Evolutionary conservation across 2,797 vertebrate species (phyloP).

Genomic region (Sarcophilus harrisii): DNA sequence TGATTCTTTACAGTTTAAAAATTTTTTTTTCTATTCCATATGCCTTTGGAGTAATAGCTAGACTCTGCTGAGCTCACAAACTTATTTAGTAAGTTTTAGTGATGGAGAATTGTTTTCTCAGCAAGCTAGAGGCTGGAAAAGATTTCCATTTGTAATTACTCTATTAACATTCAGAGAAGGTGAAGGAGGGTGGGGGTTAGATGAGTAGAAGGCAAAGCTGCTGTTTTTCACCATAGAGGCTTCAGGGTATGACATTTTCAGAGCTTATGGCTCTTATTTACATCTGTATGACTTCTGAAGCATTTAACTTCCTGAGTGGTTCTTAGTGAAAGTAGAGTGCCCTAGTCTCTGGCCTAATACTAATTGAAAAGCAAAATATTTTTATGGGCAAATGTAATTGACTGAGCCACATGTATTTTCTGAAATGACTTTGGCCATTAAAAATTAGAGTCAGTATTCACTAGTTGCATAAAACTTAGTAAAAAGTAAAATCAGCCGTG

Average conservation of each 20-base stretch:
- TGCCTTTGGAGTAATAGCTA: not conserved
- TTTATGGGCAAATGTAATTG: not conserved
- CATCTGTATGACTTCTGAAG: not conserved
- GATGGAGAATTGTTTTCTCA: not conserved
- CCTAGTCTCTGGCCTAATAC: not conserved
- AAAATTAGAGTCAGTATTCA: not conserved
- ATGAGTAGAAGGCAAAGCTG: not conserved
- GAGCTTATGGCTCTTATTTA: not conserved
- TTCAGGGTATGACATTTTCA: not conserved
- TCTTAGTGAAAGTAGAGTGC: not conserved
- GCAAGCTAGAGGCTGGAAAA: not conserved
- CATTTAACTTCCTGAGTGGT: not conserved
- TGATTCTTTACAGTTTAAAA: not conserved
- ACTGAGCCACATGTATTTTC: not conserved
- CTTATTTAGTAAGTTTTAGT: not conserved
- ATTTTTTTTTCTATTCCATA: not conserved
- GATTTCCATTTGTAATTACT: constrained; percentile 6
- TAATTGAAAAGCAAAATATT: constrained; percentile 7
- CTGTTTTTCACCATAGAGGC: not conserved
- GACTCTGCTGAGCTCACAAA: not conserved
- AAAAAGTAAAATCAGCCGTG: not conserved
- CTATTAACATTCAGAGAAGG: constrained; percentile 9
- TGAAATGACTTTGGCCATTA: not conserved
- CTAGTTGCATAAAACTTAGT: not conserved
- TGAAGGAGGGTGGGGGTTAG: not conserved